Base-by-base conservation (phyloP, 2,113 vertebrate species). In the Kryptolebias marmoratus region DNA sequence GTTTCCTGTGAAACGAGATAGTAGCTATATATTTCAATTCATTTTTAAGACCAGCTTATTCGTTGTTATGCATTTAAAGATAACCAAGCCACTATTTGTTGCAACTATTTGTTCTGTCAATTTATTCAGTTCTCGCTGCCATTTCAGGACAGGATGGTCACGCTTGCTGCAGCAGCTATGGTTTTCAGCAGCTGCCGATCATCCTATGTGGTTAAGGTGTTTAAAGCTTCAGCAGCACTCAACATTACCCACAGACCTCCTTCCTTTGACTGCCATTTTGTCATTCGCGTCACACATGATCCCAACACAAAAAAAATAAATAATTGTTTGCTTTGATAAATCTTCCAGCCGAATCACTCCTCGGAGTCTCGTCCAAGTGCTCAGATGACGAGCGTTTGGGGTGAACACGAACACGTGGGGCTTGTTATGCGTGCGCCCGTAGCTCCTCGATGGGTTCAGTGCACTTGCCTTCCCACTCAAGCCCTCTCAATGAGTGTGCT, bases 131-230 rank as follows among this genome's bases (percentile, higher is more conserved):
- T 16, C 15, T 68, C 7, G 22, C 30, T 44, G 7, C 12, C 4
- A 32, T 57, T 44, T 68, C 22, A 42, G 30, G 30, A 39, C 22
- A 55, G 2, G 48, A 11, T 53, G 61, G n/a, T 42, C 15, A 28
- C 15, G n/a, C 39, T 10, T 65, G 39, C 27, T 47, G 31, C 45
- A 62, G 14, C 13, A 50, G 53, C 32, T 7, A 11, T 16, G 7
- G 39, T 45, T 32, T 39, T 49, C 15, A 36, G 48, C 64, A 39
- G 73, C 54, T 13, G 56, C 14, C 8, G 31, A 3, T 42, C 56
- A 70, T 75, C 73, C 58, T 61, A 59, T 79, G 71, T 73, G 65
- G 68, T 73, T 63, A 66, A 6, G 16, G 27, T 64, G 8, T 71
- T 16, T 67, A 16, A 69, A 44, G 48, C 0, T 13, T 39, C 49